Conservation (phyloP, 1,140 invertebrate genomes). For the Dendrolimus punctatus region DNA sequence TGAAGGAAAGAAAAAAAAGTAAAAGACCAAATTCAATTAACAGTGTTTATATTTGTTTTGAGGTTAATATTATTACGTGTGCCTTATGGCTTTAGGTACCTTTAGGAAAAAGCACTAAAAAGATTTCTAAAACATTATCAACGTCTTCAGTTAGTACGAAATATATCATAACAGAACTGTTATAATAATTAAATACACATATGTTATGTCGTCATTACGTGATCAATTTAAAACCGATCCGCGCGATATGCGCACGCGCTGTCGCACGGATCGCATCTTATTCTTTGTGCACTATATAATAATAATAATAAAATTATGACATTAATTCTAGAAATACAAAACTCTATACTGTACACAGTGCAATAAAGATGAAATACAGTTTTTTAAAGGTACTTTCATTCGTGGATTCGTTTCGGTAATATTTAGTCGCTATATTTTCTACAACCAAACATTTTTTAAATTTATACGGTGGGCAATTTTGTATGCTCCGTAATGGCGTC, state of each 20-base stretch:
- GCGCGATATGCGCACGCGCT: too few relatives aligned
- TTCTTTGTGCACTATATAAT: conserved; percentile 51
- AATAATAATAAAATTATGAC: conserved; percentile 30
- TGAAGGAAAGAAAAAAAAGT: conserved; percentile 18
- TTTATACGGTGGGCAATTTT: too few relatives aligned
- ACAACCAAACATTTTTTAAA: too few relatives aligned
- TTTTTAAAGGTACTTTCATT: too few relatives aligned
- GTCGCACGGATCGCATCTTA: too few relatives aligned
- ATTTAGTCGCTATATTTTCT: too few relatives aligned
- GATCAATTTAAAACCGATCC: too few relatives aligned
- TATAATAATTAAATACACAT: conserved; percentile 32
- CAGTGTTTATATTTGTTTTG: conserved; percentile 68
- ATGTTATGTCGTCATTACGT: background rate
- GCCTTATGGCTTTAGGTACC: conserved; percentile 50
- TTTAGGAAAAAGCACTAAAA: conserved; percentile 49
- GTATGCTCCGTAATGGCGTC: too few relatives aligned
- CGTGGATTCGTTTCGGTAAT: too few relatives aligned
- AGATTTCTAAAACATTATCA: conserved; percentile 51
- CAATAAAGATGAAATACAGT: conserved; percentile 12
- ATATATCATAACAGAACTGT: conserved; percentile 32
- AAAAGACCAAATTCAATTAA: conserved; percentile 44
- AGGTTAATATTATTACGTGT: conserved; percentile 59
- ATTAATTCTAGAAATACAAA: conserved; percentile 54
- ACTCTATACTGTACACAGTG: conserved; percentile 42
- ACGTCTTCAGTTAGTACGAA: conserved; percentile 42